These are phyloP conservation scores for Scaptomyza flava DNA, from an alignment of 2,888 invertebrate genomes.

Conservation along the genomic window DNA sequence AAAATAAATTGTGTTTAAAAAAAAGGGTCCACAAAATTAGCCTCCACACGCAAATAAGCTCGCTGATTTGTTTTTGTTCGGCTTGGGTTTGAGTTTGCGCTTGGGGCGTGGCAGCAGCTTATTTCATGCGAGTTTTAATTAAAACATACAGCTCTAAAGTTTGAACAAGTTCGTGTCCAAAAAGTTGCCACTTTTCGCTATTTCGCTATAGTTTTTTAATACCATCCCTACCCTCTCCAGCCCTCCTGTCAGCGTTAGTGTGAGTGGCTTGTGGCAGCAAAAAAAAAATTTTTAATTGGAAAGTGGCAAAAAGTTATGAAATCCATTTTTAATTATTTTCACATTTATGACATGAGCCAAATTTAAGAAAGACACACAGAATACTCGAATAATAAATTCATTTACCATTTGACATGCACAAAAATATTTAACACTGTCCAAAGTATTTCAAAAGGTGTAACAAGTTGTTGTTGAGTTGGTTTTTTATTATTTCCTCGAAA, in stretches of 20 bases:
- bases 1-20: no score
- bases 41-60: background rate
- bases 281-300: background rate
- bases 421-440: constrained; percentile 21
- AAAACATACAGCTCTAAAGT: constrained; percentile 67
- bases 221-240: background rate
- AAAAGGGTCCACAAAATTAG: constrained; percentile 5
- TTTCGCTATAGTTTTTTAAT: constrained; percentile 28
- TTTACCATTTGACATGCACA: constrained; percentile 35
- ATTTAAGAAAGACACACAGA: constrained; percentile 20
- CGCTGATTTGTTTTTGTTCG: background rate
- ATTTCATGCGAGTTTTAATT: constrained; percentile 65
- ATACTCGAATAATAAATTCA: constrained; percentile 28
- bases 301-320: constrained; percentile 13
- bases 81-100: background rate
- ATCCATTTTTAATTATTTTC: constrained; percentile 66
- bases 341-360: constrained; percentile 48
- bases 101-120: constrained; percentile 47
- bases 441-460: constrained; percentile 3
- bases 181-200: constrained; percentile 54
- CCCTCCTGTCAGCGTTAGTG: constrained; percentile 20
- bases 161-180: constrained; percentile 53
- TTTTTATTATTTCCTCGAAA: no score
- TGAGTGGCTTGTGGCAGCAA: constrained; percentile 53
- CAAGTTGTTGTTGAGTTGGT: no score